Base-by-base conservation (phyloP, 2,113 vertebrate genomes). In the Chionodraco myersi region DNA sequence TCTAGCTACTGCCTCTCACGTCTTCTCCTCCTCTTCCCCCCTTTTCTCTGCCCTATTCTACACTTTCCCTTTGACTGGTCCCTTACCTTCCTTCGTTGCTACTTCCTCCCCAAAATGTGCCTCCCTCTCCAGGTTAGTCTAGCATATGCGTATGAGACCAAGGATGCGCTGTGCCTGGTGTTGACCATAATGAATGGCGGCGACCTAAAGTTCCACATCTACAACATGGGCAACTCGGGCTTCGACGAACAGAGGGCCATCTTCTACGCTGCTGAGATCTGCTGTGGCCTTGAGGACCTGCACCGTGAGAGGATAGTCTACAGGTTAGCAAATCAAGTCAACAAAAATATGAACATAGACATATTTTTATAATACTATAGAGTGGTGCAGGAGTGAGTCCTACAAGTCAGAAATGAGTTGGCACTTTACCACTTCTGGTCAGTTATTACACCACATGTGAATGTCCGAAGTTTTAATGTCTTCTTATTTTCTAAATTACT, bases 121-220 rank as follows among this genome's bases (percentile, higher is more conserved):
- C 69, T 72, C 45, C 73, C 49, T 62, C 69, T 95, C 89, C 92
- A 97, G 79, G 97, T 98, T 84, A 96, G 93, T 0, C 91, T 97
- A 90, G 95, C 97, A 54, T 99, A 97, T 3, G 97, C 97, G 62
- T 98, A 94, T 77, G 95, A 98, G 90, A 97, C 85, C 91, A 98
- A 96, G 94, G 93, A 86, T 59, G 96, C 97, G 47, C 95, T 97
- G 89, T 98, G 97, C 94, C 95, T 99, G 88, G 96, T 97, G 82
- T 96, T 97, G 95, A 97, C 94, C 89, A 95, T 98, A 86, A 97
- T 98, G 97, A 97, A 97, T 48, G 96, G 97, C 47, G 97, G 97
- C 0, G 97, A 98, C 93, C 94, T 98, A 79, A 98, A 97, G 90
- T 99, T 97, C 84, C 97, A 99, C 93, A 98, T 99, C 82, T 96